Evolutionary conservation across 2,113 vertebrate genomes (phyloP).

Genomic region (Syrrhaptes paradoxus): DNA sequence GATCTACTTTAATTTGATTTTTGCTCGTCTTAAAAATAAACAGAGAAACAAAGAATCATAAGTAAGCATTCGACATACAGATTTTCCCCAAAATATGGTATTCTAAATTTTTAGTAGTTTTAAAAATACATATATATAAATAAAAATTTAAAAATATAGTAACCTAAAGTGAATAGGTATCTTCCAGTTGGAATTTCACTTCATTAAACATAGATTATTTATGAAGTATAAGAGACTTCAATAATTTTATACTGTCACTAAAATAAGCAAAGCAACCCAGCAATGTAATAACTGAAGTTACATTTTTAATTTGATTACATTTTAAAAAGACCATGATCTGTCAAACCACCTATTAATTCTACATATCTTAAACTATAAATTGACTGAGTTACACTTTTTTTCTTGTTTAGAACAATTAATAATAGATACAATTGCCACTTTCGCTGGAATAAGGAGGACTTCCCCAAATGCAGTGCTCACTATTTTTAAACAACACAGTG

Average conservation of each 20-base stretch:
- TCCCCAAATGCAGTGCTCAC: neutral
- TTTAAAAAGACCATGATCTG: neutral
- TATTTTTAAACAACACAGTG: neutral
- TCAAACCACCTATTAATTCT: neutral
- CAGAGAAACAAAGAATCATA: conserved; percentile 72
- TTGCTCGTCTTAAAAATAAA: conserved; percentile 93
- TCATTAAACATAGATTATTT: neutral
- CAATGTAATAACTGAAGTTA: neutral
- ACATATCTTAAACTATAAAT: neutral
- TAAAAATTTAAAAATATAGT: neutral
- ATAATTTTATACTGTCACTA: neutral
- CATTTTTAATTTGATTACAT: neutral
- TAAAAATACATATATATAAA: neutral
- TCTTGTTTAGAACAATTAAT: neutral
- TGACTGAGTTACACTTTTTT: neutral
- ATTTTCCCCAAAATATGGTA: neutral
- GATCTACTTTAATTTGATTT: conserved; percentile 99
- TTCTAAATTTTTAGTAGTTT: neutral
- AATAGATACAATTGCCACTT: neutral
- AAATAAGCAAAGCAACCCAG: neutral
- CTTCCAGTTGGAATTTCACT: neutral
- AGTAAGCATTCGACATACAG: conserved; percentile 44
- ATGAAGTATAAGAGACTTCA: neutral
- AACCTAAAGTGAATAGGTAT: neutral
- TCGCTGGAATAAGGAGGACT: neutral